Evolutionary conservation across 2,113 vertebrate genomes (phyloP), one percentile per base, ranked within the genome.

Genomic region (Solea senegalensis): DNA sequence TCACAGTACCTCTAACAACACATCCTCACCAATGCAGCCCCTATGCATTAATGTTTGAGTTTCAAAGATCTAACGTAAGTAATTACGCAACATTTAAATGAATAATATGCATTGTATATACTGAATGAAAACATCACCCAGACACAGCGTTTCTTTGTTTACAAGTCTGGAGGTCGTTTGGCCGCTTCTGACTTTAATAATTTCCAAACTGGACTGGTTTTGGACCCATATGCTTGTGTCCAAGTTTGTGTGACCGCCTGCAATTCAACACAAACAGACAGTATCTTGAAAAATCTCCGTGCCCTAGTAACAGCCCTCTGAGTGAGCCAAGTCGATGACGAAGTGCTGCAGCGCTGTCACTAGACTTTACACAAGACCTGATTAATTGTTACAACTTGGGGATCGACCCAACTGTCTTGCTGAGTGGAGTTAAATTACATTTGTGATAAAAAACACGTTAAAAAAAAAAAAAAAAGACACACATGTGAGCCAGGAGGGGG

Each of bases 391-490:
- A 11, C 39, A 49, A 65, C 56, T 53, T 61, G 50, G 48, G 50
- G 55, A 77, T 61, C 50, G 69, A 74, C 44, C 57, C 39, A 26
- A 58, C 44, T 71, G 64, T 57, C 70, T 72, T 69, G 59, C 65
- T 54, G 69, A 67, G 55, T 9, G n/a, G 39, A 57, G 0, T 65
- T 54, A 15, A 73, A 68, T 72, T 72, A 64, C 46, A 1, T 77
- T 59, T 81, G 50, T 49, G 80, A 76, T 74, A 57, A 65, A 15
- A 81, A 39, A 54, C 58, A 65, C 8, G 57, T n/a, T 62, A 11
- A 66, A 39, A 12, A 39, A 55, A 66, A 39, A 12, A 39, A 55
- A 14, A 46, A 61, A 66, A 81, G 28, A 16, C 56, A 65, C 57
- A 64, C 26, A 11, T 65, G 56, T 67, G 56, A 5, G 27, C 55